These are phyloP conservation scores for Tetropium fuscum DNA, from an alignment of 2,888 invertebrate species.

Conservation along the genomic window DNA sequence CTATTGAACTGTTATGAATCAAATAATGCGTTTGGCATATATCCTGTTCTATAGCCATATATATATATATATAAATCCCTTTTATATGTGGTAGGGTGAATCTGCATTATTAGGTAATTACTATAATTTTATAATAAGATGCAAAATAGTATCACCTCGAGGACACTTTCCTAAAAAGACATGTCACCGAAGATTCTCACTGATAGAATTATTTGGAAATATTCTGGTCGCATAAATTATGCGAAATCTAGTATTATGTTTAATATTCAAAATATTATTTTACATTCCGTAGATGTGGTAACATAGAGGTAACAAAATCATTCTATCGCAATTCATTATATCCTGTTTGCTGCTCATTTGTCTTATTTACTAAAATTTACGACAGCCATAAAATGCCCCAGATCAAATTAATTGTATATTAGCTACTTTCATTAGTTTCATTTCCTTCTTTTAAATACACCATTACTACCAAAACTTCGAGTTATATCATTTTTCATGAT, in stretches of 20 bases:
- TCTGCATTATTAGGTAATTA: constrained; percentile 18
- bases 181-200: neutral
- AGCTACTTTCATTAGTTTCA: too few species aligned
- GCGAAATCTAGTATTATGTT: constrained; percentile 7
- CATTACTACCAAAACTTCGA: too few species aligned
- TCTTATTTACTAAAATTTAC: neutral
- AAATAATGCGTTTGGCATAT: constrained; percentile 6
- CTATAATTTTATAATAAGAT: neutral
- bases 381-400: neutral
- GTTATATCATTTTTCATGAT: too few species aligned
- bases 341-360: too few species aligned
- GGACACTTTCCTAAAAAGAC: constrained; percentile 27
- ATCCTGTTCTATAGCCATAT: neutral
- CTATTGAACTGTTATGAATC: neutral
- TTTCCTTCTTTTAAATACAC: too few species aligned
- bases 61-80: constrained; percentile 13
- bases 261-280: constrained; percentile 16
- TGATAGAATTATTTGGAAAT: constrained; percentile 13
- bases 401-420: neutral
- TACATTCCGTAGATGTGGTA: neutral
- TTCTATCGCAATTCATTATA: too few species aligned
- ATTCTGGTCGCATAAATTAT: constrained; percentile 9
- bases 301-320: neutral
- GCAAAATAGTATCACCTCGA: constrained; percentile 7
- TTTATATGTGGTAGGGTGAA: constrained; percentile 21